Conservation (phyloP, 2,888 invertebrate species). For the Drosophila putrida region DNA sequence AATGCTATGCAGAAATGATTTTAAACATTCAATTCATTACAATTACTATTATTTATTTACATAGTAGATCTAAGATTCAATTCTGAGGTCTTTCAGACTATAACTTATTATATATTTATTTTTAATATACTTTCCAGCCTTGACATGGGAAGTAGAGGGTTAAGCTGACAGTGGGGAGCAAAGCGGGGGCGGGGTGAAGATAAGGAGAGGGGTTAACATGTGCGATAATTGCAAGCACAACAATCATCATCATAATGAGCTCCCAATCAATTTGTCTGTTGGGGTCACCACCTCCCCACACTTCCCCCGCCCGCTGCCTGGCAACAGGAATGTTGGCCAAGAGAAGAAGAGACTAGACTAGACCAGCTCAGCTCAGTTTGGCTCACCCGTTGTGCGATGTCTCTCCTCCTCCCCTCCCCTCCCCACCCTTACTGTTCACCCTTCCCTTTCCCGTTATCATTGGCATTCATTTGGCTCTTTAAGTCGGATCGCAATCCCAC, state of each 20-base stretch:
- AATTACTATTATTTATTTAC: no score
- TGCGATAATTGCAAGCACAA: conserved; percentile 38
- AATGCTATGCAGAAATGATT: no score
- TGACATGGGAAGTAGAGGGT: no score
- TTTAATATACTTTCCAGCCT: no score
- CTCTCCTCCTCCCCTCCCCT: no score
- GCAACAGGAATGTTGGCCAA: conserved; percentile 39
- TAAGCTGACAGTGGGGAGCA: not conserved
- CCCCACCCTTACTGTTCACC: not conserved
- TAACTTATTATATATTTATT: no score
- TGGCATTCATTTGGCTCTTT: not conserved
- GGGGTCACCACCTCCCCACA: not conserved
- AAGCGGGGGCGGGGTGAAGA: not conserved
- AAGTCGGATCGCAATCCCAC: conserved; percentile 49
- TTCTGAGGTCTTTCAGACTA: no score
- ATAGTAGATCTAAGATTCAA: no score
- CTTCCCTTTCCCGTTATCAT: conserved; percentile 7
- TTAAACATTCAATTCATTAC: no score
- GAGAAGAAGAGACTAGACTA: no score
- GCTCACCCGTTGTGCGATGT: conserved; percentile 14
- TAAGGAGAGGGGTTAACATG: not conserved
- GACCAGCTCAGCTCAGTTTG: no score
- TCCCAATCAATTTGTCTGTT: conserved; percentile 43
- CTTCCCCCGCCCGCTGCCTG: conserved; percentile 25
- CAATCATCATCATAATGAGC: conserved; percentile 27